phyloP scores from a whole-genome alignment of 2,888 invertebrate species.

The Nyleta sp. region DNA sequence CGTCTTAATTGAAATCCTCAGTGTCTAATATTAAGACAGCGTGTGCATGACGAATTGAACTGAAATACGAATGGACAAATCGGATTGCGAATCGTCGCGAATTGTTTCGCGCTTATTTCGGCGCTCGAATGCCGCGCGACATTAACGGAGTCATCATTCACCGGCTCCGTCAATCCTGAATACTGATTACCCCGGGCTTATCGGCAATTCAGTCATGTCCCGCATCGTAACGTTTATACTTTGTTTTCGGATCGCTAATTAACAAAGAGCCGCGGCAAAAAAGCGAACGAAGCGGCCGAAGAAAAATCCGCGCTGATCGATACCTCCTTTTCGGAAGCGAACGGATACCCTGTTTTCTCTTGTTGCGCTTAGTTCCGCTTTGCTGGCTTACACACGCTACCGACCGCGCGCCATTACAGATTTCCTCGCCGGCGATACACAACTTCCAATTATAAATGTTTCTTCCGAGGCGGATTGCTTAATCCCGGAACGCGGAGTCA shows the following conservation, averaged over 20 bases:
- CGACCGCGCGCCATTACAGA: background rate
- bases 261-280: background rate
- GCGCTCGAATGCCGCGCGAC: conserved; percentile 12
- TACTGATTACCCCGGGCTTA: conserved; percentile 28
- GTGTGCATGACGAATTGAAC: too few relatives aligned
- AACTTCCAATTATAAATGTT: conserved; percentile 30
- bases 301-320: conserved; percentile 9
- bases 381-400: conserved; percentile 6
- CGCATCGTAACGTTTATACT: conserved; percentile 1
- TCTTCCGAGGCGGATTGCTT: conserved; percentile 7
- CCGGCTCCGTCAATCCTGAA: conserved; percentile 15
- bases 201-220: conserved; percentile 22
- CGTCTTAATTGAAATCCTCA: too few relatives aligned
- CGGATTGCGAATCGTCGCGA: too few relatives aligned
- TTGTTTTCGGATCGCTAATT: background rate
- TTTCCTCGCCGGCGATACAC: conserved; percentile 10
- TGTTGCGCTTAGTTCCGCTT: conserved; percentile 22
- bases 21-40: too few relatives aligned
- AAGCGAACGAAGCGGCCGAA: background rate
- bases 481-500: conserved; percentile 5
- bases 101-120: too few relatives aligned
- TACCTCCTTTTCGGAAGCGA: conserved; percentile 9
- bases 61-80: too few relatives aligned
- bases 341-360: conserved; percentile 10
- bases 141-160: conserved; percentile 34